phyloP scores from a whole-genome alignment of 2,113 vertebrate species.

The Phyllostomus hastatus region DNA sequence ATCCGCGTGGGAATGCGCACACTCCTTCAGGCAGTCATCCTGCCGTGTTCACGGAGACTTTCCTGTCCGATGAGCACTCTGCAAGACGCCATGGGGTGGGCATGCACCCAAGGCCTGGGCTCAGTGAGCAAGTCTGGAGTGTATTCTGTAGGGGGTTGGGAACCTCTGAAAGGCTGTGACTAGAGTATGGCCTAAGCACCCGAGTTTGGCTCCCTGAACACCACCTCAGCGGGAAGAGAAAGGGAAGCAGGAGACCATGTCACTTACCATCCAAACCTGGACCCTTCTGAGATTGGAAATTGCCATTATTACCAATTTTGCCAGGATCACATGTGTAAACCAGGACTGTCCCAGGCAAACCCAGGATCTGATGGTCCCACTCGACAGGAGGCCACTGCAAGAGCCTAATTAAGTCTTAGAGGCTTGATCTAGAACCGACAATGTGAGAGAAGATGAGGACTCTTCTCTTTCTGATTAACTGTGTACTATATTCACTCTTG shows the following conservation, averaged over 20 bases:
- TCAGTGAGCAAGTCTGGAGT: not conserved
- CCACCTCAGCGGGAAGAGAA: not conserved
- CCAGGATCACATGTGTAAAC: not conserved
- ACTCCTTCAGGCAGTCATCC: not conserved
- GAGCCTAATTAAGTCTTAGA: not conserved
- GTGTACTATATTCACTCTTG: not conserved
- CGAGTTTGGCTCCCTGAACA: not conserved
- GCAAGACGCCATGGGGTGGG: not conserved
- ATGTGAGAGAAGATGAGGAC: not conserved
- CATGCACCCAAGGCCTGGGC: accelerated
- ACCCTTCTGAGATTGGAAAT: not conserved
- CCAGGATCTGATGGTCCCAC: accelerated
- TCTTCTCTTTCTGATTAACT: not conserved
- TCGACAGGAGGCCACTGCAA: not conserved
- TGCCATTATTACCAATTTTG: not conserved
- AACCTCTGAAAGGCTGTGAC: not conserved
- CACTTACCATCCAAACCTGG: not conserved
- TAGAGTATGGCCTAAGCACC: not conserved
- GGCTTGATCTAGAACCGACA: not conserved
- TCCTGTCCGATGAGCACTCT: not conserved
- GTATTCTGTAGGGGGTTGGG: not conserved
- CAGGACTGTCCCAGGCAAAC: not conserved
- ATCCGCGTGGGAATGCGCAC: not conserved
- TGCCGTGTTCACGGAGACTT: not conserved
- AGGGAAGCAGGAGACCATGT: not conserved